Base-by-base conservation (phyloP, 2,113 vertebrate species). In the Tamias sibiricus region DNA sequence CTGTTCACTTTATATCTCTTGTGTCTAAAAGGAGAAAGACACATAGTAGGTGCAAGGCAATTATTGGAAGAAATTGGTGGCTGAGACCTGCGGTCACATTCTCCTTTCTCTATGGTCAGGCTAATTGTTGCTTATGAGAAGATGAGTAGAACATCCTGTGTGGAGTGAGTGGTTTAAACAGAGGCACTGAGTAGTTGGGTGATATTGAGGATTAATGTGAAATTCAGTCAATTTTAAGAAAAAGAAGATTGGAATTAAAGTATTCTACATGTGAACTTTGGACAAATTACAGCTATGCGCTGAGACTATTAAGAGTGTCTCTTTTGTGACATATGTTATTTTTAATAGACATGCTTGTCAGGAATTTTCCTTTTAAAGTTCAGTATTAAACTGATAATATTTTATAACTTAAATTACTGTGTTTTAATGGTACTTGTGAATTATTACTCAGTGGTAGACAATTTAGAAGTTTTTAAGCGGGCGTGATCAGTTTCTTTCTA, bases 401-500 rank as follows among this genome's bases (percentile, higher is more conserved):
- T 96, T 92, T 69, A 80, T 79, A 86, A 91, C 95, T 95, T 97
- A 98, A 98, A 98, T 98, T 98, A 97, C 90, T 83, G 9, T 98
- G 3, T 96, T 94, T 97, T 95, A 95, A 87, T 95, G 94, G 92
- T 93, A 92, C 52, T 93, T 96, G 49, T 89, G 93, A 97, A 97
- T 96, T 98, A 95, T 97, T 98, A 95, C 96, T 94, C 87, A 69
- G 64, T 84, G 75, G 2, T 94, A 83, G 95, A 96, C 97, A 97
- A 98, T 97, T 98, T 98, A 92, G 87, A 98, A 94, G 84, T 95
- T 98, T 97, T 97, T 98, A 97, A 95, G 95, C 96, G 87, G 49
- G 54, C 96, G 90, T 96, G 90, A 97, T 96, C 66, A 94, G 40
- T 95, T 98, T 98, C 87, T 97, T 98, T 98, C 28, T 90, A 90